These are phyloP conservation scores for Pseudorhiza aurosa DNA, from an alignment of 30 jellyfish, hydroid and myxozoan species.

Conservation along the genomic window DNA sequence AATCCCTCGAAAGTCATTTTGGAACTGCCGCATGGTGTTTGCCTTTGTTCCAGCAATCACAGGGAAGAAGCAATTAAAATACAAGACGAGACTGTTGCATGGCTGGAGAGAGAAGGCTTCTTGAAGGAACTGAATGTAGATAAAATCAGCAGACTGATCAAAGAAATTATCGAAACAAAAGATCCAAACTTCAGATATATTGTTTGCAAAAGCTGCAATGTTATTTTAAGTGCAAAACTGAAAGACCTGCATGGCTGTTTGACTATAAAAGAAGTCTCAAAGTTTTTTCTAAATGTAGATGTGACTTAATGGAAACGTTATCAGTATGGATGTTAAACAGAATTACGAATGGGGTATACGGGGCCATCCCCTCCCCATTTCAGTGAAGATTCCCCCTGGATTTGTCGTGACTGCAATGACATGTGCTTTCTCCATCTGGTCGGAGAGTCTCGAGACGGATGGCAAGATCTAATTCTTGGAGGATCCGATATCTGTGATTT, in stretches of 20 bases:
- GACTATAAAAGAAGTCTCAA: constrained; percentile 34
- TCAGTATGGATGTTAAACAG: no score
- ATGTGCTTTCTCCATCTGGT: no score
- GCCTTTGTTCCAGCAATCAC: background rate
- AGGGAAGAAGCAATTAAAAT: background rate
- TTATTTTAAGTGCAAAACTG: constrained; percentile 7
- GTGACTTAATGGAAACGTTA: no score
- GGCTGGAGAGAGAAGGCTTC: background rate
- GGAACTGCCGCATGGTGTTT: constrained; percentile 6
- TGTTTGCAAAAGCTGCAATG: constrained; percentile 12
- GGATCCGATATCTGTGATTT: no score
- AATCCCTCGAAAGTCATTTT: background rate
- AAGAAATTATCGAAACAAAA: constrained; percentile 8
- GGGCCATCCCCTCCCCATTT: no score
- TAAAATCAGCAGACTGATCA: constrained; percentile 10
- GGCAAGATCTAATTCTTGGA: no score
- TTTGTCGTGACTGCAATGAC: no score
- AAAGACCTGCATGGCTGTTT: constrained; percentile 28
- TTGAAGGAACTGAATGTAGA: constrained; percentile 5
- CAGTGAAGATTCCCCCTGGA: no score
- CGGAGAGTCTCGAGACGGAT: no score
- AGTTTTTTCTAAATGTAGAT: constrained; percentile 39
- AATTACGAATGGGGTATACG: no score
- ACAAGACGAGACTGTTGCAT: background rate
- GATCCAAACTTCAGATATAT: constrained; percentile 49